Evolutionary conservation across 2,888 invertebrate species (phyloP).

Genomic region (Brachycybe producta): DNA sequence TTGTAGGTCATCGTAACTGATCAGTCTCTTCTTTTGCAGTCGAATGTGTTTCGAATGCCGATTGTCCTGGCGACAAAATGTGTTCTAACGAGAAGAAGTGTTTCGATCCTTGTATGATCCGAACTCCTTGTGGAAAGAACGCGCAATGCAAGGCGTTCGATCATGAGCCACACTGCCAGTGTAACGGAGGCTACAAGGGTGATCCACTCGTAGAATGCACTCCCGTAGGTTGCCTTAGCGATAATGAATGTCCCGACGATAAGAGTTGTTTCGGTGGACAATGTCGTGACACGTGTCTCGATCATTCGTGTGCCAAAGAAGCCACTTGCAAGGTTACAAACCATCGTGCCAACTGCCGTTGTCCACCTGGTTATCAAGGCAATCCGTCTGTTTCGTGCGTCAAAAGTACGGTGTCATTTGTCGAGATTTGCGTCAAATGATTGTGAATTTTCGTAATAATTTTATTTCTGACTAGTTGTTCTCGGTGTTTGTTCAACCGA

Average conservation of each 20-base stretch:
- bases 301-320: slow-evolving; percentile 19
- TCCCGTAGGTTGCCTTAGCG: slow-evolving; percentile 58
- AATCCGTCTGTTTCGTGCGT: slow-evolving; percentile 22
- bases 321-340: slow-evolving; percentile 37
- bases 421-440: slow-evolving; percentile 23
- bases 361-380: slow-evolving; percentile 24
- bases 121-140: slow-evolving; percentile 18
- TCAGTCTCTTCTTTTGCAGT: slow-evolving; percentile 18
- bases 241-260: slow-evolving; percentile 51
- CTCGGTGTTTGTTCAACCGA: slow-evolving; percentile 17
- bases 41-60: slow-evolving; percentile 24
- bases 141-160: slow-evolving; percentile 45
- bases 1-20: background rate
- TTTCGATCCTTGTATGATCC: slow-evolving; percentile 17
- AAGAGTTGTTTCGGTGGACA: slow-evolving; percentile 19
- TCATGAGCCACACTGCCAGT: slow-evolving; percentile 65
- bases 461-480: slow-evolving; percentile 6
- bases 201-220: slow-evolving; percentile 16
- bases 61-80: slow-evolving; percentile 53
- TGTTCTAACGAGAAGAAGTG: slow-evolving; percentile 20
- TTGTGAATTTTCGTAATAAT: background rate
- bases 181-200: slow-evolving; percentile 42
- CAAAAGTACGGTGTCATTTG: slow-evolving; percentile 23
- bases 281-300: slow-evolving; percentile 24
- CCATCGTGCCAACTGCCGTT: slow-evolving; percentile 24